phyloP scores from a whole-genome alignment of 1,140 invertebrate species.

The Pseudomyrmex concolor region DNA sequence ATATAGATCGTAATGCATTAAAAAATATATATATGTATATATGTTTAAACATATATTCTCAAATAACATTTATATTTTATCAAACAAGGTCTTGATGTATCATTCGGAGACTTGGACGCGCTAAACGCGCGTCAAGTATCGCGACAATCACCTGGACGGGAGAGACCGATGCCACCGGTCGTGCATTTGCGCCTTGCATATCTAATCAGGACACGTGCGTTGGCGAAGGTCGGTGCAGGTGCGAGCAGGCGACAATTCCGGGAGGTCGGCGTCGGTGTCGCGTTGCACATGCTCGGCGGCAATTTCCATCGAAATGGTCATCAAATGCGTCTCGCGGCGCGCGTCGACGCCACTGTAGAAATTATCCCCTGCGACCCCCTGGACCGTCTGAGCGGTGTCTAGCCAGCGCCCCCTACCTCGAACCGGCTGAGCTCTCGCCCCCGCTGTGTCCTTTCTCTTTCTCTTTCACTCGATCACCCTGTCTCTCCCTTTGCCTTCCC shows the following conservation, averaged over 20 bases:
- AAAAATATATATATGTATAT: not conserved
- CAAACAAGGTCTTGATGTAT: not conserved
- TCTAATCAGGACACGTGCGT: constrained; percentile 70
- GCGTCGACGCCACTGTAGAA: constrained; percentile 76
- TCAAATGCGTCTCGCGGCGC: constrained; percentile 55
- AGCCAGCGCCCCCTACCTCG: constrained; percentile 79
- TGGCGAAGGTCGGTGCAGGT: constrained; percentile 66
- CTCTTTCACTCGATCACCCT: constrained; percentile 33
- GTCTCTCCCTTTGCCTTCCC: constrained; percentile 23
- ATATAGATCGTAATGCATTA: not conserved
- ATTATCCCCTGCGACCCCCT: constrained; percentile 78
- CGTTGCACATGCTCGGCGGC: constrained; percentile 44
- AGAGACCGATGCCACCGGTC: constrained; percentile 46
- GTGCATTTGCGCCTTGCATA: constrained; percentile 59
- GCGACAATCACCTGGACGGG: constrained; percentile 40
- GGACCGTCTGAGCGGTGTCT: constrained; percentile 82
- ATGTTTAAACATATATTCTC: not conserved
- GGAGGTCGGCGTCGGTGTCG: constrained; percentile 45
- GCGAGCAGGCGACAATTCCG: constrained; percentile 63
- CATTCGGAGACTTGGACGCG: constrained; percentile 4
- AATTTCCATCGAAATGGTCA: constrained; percentile 46
- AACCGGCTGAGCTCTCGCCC: constrained; percentile 68
- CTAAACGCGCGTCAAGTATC: not conserved
- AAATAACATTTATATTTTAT: not conserved
- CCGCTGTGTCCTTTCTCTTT: constrained; percentile 60